Evolutionary conservation across 1,140 invertebrate genomes (phyloP).

Genomic region (Papilio xuthus): DNA sequence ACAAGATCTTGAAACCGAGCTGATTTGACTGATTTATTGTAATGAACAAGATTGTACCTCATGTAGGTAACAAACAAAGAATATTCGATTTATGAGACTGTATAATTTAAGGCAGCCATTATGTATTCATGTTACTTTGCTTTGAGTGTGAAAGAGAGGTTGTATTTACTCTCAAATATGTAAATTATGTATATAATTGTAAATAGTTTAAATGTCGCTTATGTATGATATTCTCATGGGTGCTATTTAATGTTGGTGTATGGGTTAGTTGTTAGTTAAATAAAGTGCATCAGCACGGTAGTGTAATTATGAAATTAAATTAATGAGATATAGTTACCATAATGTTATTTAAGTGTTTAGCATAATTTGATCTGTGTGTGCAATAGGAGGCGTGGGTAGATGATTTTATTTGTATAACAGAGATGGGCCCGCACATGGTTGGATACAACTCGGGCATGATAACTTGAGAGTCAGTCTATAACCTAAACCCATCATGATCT

Average conservation of each 20-base stretch:
- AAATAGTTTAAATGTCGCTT: constrained; percentile 75
- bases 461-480: background rate
- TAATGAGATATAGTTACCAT: constrained; percentile 75
- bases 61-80: constrained; percentile 71
- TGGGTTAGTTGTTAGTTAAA: constrained; percentile 52
- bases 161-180: constrained; percentile 40
- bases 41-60: constrained; percentile 67
- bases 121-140: constrained; percentile 57
- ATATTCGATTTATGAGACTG: constrained; percentile 74
- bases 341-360: constrained; percentile 66
- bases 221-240: constrained; percentile 77
- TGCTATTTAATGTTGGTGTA: constrained; percentile 78
- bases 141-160: constrained; percentile 43
- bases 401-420: constrained; percentile 46
- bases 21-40: constrained; percentile 69
- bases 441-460: constrained; percentile 23
- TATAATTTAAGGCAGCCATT: constrained; percentile 74
- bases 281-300: constrained; percentile 58
- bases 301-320: constrained; percentile 62
- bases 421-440: constrained; percentile 59
- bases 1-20: constrained; percentile 59
- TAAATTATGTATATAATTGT: constrained; percentile 53
- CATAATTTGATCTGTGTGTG: constrained; percentile 76
- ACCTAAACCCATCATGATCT: background rate
- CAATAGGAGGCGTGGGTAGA: constrained; percentile 64